Conservation (phyloP, 2,797 vertebrate genomes). For the Malacoraja senta region DNA sequence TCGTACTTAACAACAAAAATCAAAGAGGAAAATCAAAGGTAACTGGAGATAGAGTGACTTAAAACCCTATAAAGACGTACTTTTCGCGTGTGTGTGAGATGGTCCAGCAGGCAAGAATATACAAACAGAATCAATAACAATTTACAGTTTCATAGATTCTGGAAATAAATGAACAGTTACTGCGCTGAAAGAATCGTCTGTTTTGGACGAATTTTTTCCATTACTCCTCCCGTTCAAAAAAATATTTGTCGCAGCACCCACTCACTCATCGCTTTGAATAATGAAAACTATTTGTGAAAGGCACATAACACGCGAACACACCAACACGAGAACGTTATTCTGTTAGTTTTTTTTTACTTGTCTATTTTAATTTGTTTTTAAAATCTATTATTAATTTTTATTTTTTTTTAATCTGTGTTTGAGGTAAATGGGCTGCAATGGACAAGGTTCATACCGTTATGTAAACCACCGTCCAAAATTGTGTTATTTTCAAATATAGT, state of each 20-base stretch:
- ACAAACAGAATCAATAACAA: not conserved
- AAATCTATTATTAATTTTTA: no score
- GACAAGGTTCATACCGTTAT: not conserved
- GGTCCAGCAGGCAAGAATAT: no score
- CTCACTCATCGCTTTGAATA: not conserved
- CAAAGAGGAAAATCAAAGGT: slow-evolving; percentile 10
- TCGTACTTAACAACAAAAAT: not conserved
- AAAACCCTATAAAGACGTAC: not conserved
- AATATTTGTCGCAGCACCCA: not conserved
- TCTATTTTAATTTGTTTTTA: no score
- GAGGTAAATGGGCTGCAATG: not conserved
- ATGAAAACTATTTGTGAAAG: not conserved
- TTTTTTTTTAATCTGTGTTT: no score
- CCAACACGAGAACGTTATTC: not conserved
- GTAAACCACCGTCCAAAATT: not conserved
- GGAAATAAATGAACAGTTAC: not conserved
- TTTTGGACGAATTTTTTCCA: not conserved
- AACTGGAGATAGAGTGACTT: not conserved
- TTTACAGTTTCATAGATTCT: not conserved
- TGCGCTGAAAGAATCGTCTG: not conserved
- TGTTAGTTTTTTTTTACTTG: no score
- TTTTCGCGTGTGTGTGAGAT: not conserved
- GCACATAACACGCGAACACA: not conserved
- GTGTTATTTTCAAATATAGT: no score
- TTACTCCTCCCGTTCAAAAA: not conserved